Percentiles rank a stretch among this genome's conserved stretches.
phyloP scores from a whole-genome alignment of 2,888 invertebrate genomes.

The Catonia carolina region DNA sequence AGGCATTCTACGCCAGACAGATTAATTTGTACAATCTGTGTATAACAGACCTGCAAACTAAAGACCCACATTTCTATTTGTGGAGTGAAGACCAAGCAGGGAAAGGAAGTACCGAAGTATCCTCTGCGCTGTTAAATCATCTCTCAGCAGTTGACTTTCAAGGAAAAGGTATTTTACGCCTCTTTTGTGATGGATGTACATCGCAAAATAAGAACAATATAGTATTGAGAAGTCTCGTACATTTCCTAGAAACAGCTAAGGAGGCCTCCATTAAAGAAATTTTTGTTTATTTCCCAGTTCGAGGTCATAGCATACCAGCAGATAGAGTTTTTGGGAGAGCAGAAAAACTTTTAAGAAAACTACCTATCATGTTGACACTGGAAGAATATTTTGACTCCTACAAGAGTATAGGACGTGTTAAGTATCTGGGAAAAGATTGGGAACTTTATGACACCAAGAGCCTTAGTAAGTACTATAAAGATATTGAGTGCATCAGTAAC shows the following conservation, averaged over 20 bases:
- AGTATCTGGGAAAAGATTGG: slow-evolving; percentile 6
- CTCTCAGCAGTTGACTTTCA: neutral
- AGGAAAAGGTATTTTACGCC: neutral
- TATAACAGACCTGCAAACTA: neutral
- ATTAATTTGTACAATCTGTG: slow-evolving; percentile 8
- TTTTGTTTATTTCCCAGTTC: neutral
- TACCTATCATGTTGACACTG: neutral
- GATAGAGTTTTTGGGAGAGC: slow-evolving; percentile 2
- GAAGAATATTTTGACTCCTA: slow-evolving; percentile 1
- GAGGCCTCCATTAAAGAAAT: neutral
- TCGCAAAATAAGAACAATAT: slow-evolving; percentile 12
- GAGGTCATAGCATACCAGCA: neutral
- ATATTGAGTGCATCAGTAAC: slow-evolving; percentile 10
- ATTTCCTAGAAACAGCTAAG: neutral
- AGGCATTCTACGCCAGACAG: slow-evolving; percentile 3
- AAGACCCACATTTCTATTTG: neutral
- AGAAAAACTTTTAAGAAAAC: slow-evolving; percentile 1
- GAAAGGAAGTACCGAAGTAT: neutral
- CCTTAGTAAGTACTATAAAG: slow-evolving; percentile 15
- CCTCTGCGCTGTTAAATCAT: neutral
- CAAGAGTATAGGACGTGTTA: slow-evolving; percentile 1
- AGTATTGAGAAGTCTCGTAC: neutral
- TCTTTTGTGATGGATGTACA: slow-evolving; percentile 8
- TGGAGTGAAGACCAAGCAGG: slow-evolving; percentile 10
- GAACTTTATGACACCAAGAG: slow-evolving; percentile 10